Evolutionary conservation across 2,888 invertebrate species (phyloP), one percentile per base, ranked within the genome.

Genomic region (Lasioglossum figueresi): DNA sequence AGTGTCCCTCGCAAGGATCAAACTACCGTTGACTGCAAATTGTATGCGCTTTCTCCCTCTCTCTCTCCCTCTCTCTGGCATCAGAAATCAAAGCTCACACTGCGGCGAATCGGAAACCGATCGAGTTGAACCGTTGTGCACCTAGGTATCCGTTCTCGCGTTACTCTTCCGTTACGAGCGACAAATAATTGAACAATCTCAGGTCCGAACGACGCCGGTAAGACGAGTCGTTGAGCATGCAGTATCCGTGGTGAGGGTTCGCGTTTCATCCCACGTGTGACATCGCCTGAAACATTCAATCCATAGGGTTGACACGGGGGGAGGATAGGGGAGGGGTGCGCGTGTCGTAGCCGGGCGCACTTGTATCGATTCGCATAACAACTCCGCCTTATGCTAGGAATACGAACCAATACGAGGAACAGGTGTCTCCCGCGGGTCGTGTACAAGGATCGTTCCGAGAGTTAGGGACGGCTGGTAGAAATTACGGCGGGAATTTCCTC

Each of bases 391-490:
- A 86, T 85, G 86, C 84, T 79, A 84, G 88, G 84, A 88, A 91
- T 89, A 80, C 79, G 78, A 86, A 70, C 89, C 82, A 86, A 91
- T 90, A 89, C 86, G 86, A 84, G 90, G 85, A 90, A 91, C 90
- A 91, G 90, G 90, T 91, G 90, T 89, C 87, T 88, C 90, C 85
- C 88, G 83, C 59, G 86, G 86, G 84, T 77, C 88, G 77, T 88
- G 88, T 88, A 88, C 90, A 84, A 85, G 85, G 84, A 85, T 82
- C 88, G 83, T 87, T 86, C 80, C 85, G 82, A 84, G 88, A 90
- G 89, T 90, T 91, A 87, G 86, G 85, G 87, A 84, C 87, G 85
- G 88, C 87, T 91, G 80, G 86, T 72, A 89, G 90, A 91, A 91
- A 91, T 91, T 91, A 91, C 91, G 71, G 23, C 74, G 71, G 82